phyloP scores from a whole-genome alignment of 2,888 invertebrate genomes.

The Synanthedon vespiformis region DNA sequence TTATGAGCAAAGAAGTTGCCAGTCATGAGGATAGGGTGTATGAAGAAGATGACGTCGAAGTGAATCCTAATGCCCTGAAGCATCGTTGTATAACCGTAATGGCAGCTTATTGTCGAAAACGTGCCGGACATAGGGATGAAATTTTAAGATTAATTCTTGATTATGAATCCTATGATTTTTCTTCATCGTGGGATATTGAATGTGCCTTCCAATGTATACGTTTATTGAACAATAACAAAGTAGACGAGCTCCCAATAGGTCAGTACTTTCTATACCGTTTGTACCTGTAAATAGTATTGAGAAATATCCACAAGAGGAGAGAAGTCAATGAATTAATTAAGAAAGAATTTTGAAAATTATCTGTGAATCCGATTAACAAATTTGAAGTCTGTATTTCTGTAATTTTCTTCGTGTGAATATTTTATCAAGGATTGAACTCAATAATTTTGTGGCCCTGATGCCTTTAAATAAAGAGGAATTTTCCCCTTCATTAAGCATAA shows the following conservation, averaged over 20 bases:
- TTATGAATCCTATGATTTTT: slow-evolving; percentile 38
- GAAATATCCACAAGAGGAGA: background rate
- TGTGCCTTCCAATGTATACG: slow-evolving; percentile 42
- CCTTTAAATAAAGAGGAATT: no score
- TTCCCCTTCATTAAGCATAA: no score
- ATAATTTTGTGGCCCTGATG: no score
- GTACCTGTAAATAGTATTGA: background rate
- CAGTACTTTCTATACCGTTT: background rate
- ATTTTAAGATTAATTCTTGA: slow-evolving; percentile 44
- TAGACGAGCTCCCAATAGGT: slow-evolving; percentile 42
- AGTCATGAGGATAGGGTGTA: slow-evolving; percentile 25
- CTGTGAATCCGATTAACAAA: no score
- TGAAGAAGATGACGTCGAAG: slow-evolving; percentile 38
- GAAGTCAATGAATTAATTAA: no score
- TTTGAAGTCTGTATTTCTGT: no score
- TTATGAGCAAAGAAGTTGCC: slow-evolving; percentile 27
- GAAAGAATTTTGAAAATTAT: no score
- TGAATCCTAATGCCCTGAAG: slow-evolving; percentile 31
- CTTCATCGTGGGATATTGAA: slow-evolving; percentile 27
- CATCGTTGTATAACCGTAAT: slow-evolving; percentile 38
- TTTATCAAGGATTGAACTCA: no score
- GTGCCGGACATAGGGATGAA: slow-evolving; percentile 35
- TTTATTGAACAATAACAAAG: slow-evolving; percentile 25
- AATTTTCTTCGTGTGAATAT: no score
- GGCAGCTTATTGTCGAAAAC: slow-evolving; percentile 43